Evolutionary conservation across 2,797 vertebrate species (phyloP).

Genomic region (Knipowitschia caucasica): DNA sequence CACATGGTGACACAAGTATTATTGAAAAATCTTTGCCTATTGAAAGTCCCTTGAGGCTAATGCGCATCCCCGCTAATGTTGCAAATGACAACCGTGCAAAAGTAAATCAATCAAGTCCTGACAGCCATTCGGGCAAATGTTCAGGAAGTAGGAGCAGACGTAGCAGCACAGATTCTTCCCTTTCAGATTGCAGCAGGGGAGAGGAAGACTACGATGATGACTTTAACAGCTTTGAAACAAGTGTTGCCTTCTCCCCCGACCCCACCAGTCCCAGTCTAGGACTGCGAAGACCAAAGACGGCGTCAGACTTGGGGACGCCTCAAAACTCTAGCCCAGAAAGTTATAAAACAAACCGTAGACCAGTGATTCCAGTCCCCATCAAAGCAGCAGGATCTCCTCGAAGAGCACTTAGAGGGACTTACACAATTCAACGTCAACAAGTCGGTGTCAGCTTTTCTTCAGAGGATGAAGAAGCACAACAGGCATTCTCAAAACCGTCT

Average conservation of each 20-base stretch:
- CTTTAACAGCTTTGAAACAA: conserved; percentile 76
- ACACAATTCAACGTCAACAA: conserved; percentile 45
- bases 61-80: conserved; percentile 41
- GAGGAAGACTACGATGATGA: conserved; percentile 78
- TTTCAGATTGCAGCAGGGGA: conserved; percentile 66
- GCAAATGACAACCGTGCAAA: conserved; percentile 37
- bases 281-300: conserved; percentile 37
- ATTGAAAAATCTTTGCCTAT: conserved; percentile 8
- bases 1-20: not conserved
- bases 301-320: conserved; percentile 33
- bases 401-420: conserved; percentile 60
- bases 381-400: conserved; percentile 76
- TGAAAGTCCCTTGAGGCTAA: conserved; percentile 26
- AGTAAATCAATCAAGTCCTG: conserved; percentile 27
- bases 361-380: conserved; percentile 64
- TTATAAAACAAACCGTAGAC: conserved; percentile 39
- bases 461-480: conserved; percentile 31
- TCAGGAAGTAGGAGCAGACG: conserved; percentile 38
- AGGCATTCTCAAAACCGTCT: conserved; percentile 25
- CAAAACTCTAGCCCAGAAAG: conserved; percentile 46
- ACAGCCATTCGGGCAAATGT: conserved; percentile 16
- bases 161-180: conserved; percentile 53
- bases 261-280: conserved; percentile 60
- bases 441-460: conserved; percentile 64
- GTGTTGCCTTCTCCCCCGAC: conserved; percentile 56